Conservation (phyloP, 2,797 vertebrate genomes). For the Gallinago stenura region DNA sequence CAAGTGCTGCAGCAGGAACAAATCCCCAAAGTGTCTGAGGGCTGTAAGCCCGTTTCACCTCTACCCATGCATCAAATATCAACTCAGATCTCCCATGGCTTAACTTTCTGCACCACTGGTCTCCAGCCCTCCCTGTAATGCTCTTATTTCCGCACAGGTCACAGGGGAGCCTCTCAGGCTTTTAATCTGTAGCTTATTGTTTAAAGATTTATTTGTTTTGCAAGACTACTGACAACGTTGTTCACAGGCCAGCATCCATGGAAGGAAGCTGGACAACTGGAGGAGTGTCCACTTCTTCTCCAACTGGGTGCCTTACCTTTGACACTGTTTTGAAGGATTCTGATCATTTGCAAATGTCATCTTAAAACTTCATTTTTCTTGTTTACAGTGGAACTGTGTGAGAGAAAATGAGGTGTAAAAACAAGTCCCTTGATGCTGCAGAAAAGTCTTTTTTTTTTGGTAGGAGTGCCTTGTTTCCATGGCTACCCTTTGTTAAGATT, state of each 20-base stretch:
- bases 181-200: conserved; percentile 53
- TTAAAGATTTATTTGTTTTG: conserved; percentile 66
- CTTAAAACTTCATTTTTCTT: background rate
- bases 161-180: conserved; percentile 40
- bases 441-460: background rate
- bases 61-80: conserved; percentile 67
- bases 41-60: conserved; percentile 3
- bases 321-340: background rate
- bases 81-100: background rate
- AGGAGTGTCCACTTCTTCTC: background rate
- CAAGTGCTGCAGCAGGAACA: background rate
- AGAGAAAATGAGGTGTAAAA: conserved; percentile 3
- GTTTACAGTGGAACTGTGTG: background rate
- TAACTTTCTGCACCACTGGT: conserved; percentile 17
- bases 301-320: background rate
- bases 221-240: background rate
- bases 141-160: conserved; percentile 12
- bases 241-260: background rate
- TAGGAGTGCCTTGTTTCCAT: conserved; percentile 2
- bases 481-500: background rate
- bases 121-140: conserved; percentile 23
- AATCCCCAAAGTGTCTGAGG: conserved; percentile 46
- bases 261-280: background rate
- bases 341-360: background rate
- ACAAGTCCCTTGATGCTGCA: background rate